Conservation (phyloP, 2,113 vertebrate species). For the Gymnocephalus cernua region DNA sequence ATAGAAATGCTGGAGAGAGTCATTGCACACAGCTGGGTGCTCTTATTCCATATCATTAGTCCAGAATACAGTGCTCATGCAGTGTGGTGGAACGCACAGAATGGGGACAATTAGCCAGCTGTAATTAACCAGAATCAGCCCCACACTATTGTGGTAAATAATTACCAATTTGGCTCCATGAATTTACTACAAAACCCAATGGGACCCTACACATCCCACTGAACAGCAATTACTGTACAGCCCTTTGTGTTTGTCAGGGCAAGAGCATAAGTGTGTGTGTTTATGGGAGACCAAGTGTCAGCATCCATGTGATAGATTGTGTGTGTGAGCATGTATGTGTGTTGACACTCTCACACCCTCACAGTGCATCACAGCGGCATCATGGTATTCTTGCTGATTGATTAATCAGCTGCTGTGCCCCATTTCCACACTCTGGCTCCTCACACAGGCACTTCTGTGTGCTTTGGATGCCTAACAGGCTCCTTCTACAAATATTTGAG, state of each 20-base stretch:
- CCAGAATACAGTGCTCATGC: slow-evolving; percentile 70
- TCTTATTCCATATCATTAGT: slow-evolving; percentile 78
- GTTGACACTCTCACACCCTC: slow-evolving; percentile 38
- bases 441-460: slow-evolving; percentile 53
- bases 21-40: slow-evolving; percentile 66
- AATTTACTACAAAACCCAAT: slow-evolving; percentile 71
- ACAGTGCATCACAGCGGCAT: slow-evolving; percentile 39
- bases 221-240: slow-evolving; percentile 72
- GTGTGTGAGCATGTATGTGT: slow-evolving; percentile 28
- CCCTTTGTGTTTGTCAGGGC: slow-evolving; percentile 47
- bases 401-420: slow-evolving; percentile 66
- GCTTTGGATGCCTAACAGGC: slow-evolving; percentile 57
- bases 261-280: slow-evolving; percentile 37
- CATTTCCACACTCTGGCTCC: slow-evolving; percentile 33
- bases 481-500: slow-evolving; percentile 75
- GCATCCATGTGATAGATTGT: slow-evolving; percentile 36
- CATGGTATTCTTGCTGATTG: slow-evolving; percentile 55
- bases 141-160: slow-evolving; percentile 76
- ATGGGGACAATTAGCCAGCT: slow-evolving; percentile 74
- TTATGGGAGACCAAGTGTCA: slow-evolving; percentile 42
- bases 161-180: slow-evolving; percentile 72
- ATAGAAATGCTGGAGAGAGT: slow-evolving; percentile 32
- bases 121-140: slow-evolving; percentile 77
- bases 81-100: slow-evolving; percentile 68
- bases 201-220: slow-evolving; percentile 67